These are phyloP conservation scores for Syrphus vitripennis DNA, from an alignment of 2,888 invertebrate genomes.

Conservation along the genomic window DNA sequence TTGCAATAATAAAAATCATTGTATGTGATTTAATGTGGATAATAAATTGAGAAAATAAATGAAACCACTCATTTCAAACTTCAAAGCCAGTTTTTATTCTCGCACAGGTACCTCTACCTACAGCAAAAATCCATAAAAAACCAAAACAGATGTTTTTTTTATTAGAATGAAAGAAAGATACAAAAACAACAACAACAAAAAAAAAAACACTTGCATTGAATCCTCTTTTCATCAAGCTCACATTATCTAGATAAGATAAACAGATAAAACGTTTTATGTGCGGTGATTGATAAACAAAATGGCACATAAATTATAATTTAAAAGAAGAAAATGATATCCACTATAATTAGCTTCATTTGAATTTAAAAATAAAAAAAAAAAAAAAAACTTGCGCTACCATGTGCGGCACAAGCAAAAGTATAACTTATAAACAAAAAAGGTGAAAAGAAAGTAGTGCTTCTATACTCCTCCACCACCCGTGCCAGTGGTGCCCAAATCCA, in stretches of 20 bases:
- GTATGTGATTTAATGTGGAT: neutral
- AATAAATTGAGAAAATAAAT: neutral
- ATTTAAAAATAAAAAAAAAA: too few relatives aligned
- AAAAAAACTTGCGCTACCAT: conserved; percentile 30
- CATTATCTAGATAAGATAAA: conserved; percentile 59
- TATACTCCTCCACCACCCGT: conserved; percentile 1
- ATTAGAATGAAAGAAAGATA: too few relatives aligned
- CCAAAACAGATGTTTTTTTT: conserved; percentile 32
- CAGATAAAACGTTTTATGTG: conserved; percentile 31
- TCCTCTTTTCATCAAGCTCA: conserved; percentile 22
- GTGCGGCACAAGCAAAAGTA: conserved; percentile 24
- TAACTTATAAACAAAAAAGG: conserved; percentile 44
- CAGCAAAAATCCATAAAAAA: neutral
- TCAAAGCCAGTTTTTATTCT: neutral
- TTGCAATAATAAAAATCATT: neutral
- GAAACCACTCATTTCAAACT: neutral
- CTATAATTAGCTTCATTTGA: conserved; percentile 16
- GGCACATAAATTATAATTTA: conserved; percentile 19
- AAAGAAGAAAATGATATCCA: conserved; percentile 14
- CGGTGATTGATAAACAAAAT: conserved; percentile 34
- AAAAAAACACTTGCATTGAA: conserved; percentile 22
- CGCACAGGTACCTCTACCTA: neutral
- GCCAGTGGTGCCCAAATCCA: conserved; percentile 22
- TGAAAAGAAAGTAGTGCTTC: conserved; percentile 62
- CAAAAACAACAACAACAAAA: too few relatives aligned